phyloP scores from a whole-genome alignment of 2,888 invertebrate species.

The Adelphocoris suturalis region DNA sequence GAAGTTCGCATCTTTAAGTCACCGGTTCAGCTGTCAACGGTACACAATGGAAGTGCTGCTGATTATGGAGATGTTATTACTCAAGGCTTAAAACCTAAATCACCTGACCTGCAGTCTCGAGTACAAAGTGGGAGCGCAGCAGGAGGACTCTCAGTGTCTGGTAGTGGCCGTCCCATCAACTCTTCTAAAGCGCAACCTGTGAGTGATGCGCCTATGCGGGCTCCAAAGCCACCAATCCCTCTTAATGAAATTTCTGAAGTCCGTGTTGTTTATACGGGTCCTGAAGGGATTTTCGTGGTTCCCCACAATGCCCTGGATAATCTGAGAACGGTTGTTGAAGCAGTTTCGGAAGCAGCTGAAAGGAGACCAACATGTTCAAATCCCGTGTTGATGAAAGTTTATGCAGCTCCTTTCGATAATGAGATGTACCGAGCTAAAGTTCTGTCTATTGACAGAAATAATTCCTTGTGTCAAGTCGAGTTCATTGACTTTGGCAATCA shows the following conservation, averaged over 20 bases:
- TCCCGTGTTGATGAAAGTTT: neutral
- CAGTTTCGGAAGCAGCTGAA: neutral
- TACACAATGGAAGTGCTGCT: neutral
- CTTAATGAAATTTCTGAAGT: neutral
- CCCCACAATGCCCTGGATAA: neutral
- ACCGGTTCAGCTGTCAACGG: no score
- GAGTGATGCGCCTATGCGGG: neutral
- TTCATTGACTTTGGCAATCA: slow-evolving; percentile 40
- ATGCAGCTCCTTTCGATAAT: slow-evolving; percentile 31
- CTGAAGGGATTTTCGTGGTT: slow-evolving; percentile 5
- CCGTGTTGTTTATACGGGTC: neutral
- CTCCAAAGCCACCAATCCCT: slow-evolving; percentile 18
- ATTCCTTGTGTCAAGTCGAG: neutral
- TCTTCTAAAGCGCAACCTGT: neutral
- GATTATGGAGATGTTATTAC: neutral
- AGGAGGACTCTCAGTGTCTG: neutral
- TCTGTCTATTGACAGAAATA: neutral
- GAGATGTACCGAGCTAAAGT: slow-evolving; percentile 41
- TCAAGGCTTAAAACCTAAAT: no score
- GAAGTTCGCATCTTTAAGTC: no score
- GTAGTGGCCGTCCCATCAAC: neutral
- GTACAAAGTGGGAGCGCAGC: neutral
- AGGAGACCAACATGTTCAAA: neutral
- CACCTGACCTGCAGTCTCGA: no score
- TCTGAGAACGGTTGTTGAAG: neutral